Conservation (phyloP, 2,888 invertebrate genomes). For the Leptopilina myrica region DNA sequence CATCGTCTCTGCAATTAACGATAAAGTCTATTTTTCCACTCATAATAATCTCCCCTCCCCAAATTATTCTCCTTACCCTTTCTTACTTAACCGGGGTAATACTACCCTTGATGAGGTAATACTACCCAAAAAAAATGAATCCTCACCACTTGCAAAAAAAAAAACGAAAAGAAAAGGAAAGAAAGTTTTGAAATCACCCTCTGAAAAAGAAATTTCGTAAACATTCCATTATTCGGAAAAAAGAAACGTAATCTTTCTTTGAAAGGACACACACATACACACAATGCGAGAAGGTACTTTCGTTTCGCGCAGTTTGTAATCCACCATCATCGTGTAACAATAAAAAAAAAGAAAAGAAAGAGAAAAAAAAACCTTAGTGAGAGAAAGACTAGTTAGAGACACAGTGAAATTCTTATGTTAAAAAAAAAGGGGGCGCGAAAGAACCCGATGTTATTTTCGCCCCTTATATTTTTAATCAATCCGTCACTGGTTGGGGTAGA, state of each 20-base stretch:
- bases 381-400: constrained; percentile 46
- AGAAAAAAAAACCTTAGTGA: constrained; percentile 37
- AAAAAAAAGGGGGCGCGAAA: constrained; percentile 45
- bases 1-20: too few relatives aligned
- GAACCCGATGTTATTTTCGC: constrained; percentile 70
- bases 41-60: too few relatives aligned
- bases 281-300: constrained; percentile 35
- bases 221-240: constrained; percentile 24
- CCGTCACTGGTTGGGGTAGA: constrained; percentile 72
- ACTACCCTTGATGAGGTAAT: too few relatives aligned
- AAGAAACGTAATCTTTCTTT: constrained; percentile 39
- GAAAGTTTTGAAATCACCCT: constrained; percentile 24
- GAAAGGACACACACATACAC: constrained; percentile 5
- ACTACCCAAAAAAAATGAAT: background rate
- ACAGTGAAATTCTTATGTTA: constrained; percentile 30
- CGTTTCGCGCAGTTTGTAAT: constrained; percentile 31
- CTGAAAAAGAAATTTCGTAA: constrained; percentile 17
- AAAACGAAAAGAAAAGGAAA: background rate
- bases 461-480: constrained; percentile 77
- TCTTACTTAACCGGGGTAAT: too few relatives aligned
- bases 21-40: too few relatives aligned
- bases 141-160: background rate
- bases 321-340: constrained; percentile 40
- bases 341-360: constrained; percentile 36
- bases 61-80: too few relatives aligned